These are phyloP conservation scores for Latrodectus geometricus DNA, from an alignment of 1,140 invertebrate genomes.

Conservation along the genomic window DNA sequence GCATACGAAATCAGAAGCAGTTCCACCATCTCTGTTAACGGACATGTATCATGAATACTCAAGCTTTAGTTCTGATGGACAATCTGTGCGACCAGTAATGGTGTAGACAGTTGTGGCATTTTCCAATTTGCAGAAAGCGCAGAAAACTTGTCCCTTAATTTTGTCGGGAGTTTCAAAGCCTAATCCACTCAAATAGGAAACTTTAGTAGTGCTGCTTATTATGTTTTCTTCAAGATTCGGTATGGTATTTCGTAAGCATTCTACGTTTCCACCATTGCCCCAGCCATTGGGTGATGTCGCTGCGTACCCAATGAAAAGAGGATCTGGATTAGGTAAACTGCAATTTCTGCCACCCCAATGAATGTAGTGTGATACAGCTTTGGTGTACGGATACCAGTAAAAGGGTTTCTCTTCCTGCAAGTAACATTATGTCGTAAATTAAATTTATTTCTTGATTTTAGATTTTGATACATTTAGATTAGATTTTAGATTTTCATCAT, in stretches of 20 bases:
- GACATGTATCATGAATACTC: constrained; percentile 16
- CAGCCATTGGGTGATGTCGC: background rate
- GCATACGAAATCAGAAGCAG: background rate
- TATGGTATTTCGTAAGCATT: background rate
- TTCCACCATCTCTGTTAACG: background rate
- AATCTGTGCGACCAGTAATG: constrained; percentile 8
- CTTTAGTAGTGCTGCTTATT: background rate
- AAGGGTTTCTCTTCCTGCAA: constrained; percentile 6
- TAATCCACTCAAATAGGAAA: constrained; percentile 4
- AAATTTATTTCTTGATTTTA: no score
- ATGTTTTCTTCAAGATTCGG: background rate
- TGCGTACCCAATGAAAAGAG: constrained; percentile 3
- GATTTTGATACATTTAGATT: no score
- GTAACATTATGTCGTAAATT: no score
- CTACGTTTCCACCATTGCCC: constrained; percentile 16
- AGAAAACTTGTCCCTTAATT: background rate
- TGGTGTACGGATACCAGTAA: constrained; percentile 16
- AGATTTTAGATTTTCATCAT: no score
- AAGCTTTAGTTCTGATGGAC: background rate
- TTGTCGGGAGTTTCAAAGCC: background rate
- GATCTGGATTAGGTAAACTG: background rate
- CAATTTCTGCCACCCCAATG: constrained; percentile 27
- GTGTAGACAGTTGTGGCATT: constrained; percentile 10
- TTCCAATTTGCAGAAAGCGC: constrained; percentile 8
- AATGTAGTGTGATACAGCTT: background rate